These are phyloP conservation scores for Propithecus coquereli DNA, from an alignment of 2,113 vertebrate genomes.

Conservation along the genomic window DNA sequence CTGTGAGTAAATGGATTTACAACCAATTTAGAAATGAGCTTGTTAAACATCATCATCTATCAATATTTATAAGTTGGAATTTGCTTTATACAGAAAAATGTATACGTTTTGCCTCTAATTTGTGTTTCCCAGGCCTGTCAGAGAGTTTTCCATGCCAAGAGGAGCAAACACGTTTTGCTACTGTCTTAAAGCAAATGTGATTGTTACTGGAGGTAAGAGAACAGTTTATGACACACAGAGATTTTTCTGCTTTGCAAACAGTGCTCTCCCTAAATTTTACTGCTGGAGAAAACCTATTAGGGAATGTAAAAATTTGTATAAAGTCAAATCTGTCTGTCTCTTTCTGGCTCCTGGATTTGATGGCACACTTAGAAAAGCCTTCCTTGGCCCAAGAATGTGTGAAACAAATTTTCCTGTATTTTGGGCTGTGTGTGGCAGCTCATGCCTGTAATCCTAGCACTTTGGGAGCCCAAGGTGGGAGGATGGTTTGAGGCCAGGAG, in stretches of 20 bases:
- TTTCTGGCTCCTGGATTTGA: background rate
- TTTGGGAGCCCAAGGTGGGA: too few relatives aligned
- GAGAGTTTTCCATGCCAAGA: constrained; percentile 81
- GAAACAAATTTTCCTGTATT: background rate
- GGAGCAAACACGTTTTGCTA: constrained; percentile 83
- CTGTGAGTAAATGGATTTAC: background rate
- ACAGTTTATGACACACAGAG: fast-evolving
- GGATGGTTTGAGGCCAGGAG: too few relatives aligned
- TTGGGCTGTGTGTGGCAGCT: background rate
- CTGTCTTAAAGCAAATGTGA: constrained; percentile 81
- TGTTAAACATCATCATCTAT: background rate
- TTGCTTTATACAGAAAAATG: background rate
- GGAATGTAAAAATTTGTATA: background rate
- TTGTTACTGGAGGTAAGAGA: constrained; percentile 82
- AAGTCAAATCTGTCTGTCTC: background rate
- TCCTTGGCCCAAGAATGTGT: background rate
- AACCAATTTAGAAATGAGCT: background rate
- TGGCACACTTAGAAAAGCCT: background rate
- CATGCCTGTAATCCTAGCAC: too few relatives aligned
- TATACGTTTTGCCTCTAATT: background rate
- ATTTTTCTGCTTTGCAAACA: background rate
- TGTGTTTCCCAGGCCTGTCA: constrained; percentile 79
- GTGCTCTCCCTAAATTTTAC: background rate
- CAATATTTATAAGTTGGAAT: background rate
- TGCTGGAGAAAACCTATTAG: background rate